Base-by-base conservation (phyloP, 2,888 invertebrate genomes). In the Eulithis testata region DNA sequence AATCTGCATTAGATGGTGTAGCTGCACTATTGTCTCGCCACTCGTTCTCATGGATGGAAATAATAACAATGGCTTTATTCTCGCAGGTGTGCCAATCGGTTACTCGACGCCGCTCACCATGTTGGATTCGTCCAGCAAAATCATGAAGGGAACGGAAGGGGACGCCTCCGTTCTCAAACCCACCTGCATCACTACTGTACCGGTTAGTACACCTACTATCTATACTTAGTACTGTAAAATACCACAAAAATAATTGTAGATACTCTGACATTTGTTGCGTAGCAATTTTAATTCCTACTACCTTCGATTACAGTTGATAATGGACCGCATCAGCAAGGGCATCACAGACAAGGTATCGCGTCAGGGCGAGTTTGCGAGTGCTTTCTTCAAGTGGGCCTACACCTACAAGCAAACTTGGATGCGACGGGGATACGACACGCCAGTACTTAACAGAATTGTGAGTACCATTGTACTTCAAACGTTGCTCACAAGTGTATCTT, bases 311-410 rank as follows among this genome's bases (percentile, higher is more conserved):
- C 91, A 98, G 97, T 94, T 99, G 60, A 99, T 99, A 77, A 95
- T 99, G 94, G 99, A 99, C 91, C 96, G 99, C 79, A 97, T 99
- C 83, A 98, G 98, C 82, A 99, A 99, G 91, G 98, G 97, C 75
- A 98, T 99, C 69, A 97, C 97, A 83, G 99, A 99, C 82, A 98
- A 98, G 86, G 97, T 99, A 60, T 95, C 96, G 58, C 96, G 96
- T 76, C 96, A 97, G 63, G 96, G 97, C 9, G 93, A 94, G 52
- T 94, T 98, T 67, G 95, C 96, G 64, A 95, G 96, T 84, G 96
- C 97, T 1, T 91, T 99, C 72, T 99, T 99, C 94, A 96, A 97
- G 85, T 99, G 98, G 93, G 98, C 98, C 0, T 98, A 98, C 87
- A 94, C 97, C 63, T 99, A 99, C 94, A 99, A 99, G 94, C 94